phyloP scores from a whole-genome alignment of 64 coral and sea anemone species.

The Trachythela sp. region DNA sequence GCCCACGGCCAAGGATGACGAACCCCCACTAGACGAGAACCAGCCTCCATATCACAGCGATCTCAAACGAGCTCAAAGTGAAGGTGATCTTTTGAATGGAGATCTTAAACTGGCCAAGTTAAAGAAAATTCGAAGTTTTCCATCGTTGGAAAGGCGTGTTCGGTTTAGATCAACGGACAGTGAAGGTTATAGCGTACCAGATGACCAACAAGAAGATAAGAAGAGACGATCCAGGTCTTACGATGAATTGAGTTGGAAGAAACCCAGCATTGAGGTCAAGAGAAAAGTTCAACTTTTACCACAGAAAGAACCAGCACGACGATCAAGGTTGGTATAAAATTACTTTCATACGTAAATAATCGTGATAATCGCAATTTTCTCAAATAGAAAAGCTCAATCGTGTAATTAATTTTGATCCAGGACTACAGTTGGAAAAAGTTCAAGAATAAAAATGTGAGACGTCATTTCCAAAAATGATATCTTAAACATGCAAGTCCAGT shows the following conservation, averaged over 20 bases:
- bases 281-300: background rate
- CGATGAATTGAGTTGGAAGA: slow-evolving; percentile 7
- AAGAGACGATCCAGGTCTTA: background rate
- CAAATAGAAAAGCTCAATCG: no score
- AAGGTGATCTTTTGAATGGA: background rate
- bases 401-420: no score
- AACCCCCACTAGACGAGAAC: background rate
- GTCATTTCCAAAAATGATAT: background rate
- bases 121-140: background rate
- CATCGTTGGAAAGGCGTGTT: background rate
- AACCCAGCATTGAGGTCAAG: background rate
- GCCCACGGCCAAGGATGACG: background rate
- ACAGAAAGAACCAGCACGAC: slow-evolving; percentile 11
- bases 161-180: background rate
- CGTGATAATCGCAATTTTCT: no score
- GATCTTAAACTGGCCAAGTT: background rate
- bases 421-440: no score
- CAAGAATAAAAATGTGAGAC: background rate
- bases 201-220: background rate
- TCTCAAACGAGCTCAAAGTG: slow-evolving; percentile 17
- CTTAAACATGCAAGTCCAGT: no score
- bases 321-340: background rate
- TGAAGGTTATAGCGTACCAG: background rate
- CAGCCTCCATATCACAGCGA: background rate
- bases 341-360: background rate